Evolutionary conservation across 2,888 invertebrate species (phyloP).

Genomic region (Phyllotreta striolata): DNA sequence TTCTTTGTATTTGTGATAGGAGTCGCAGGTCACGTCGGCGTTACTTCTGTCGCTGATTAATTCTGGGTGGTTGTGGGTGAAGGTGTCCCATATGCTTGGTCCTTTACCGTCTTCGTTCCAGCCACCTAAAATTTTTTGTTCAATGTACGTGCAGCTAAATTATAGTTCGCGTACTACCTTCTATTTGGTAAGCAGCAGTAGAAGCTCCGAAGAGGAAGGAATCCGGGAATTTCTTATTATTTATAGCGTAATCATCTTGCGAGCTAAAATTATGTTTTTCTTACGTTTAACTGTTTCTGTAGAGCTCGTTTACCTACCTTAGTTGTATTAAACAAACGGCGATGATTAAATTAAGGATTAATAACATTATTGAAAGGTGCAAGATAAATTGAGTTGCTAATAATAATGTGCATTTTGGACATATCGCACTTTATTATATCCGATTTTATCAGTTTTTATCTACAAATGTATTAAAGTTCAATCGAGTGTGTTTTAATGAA

Average conservation of each 20-base stretch:
- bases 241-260: slow-evolving; percentile 15
- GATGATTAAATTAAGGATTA: no score
- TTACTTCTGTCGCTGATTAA: slow-evolving; percentile 64
- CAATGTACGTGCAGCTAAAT: background rate
- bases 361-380: no score
- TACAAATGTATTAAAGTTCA: no score
- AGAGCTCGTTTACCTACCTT: background rate
- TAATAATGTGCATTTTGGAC: no score
- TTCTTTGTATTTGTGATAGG: slow-evolving; percentile 69
- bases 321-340: background rate
- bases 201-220: slow-evolving; percentile 55
- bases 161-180: slow-evolving; percentile 46
- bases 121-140: slow-evolving; percentile 30
- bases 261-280: background rate
- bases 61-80: slow-evolving; percentile 64
- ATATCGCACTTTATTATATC: no score
- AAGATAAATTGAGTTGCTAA: no score
- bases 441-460: no score
- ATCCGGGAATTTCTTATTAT: slow-evolving; percentile 44
- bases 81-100: slow-evolving; percentile 73
- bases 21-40: slow-evolving; percentile 72
- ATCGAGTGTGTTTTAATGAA: no score
- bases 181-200: slow-evolving; percentile 57
- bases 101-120: slow-evolving; percentile 63
- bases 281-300: background rate